These are phyloP conservation scores for Lepas anatifera DNA, from an alignment of 2,888 invertebrate species.

Conservation along the genomic window DNA sequence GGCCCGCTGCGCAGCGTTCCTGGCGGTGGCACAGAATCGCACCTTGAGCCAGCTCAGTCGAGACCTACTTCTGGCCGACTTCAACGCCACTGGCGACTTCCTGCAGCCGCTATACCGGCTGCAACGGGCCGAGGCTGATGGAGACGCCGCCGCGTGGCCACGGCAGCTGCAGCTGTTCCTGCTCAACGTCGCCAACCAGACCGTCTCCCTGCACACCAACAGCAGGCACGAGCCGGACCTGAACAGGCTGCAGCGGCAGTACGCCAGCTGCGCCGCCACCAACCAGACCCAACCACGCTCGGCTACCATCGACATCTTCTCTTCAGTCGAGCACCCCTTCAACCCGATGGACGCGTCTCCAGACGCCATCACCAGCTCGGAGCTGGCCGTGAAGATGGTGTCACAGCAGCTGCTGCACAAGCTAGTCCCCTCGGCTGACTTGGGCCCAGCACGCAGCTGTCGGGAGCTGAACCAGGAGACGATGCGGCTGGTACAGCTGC, in stretches of 20 bases:
- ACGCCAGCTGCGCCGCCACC: neutral
- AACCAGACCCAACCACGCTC: too few relatives aligned
- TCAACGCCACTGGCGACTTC: neutral
- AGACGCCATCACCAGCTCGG: neutral
- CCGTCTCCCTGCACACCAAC: neutral
- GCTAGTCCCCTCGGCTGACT: constrained; percentile 15
- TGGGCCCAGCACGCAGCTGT: constrained; percentile 14
- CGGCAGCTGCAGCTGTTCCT: constrained; percentile 9
- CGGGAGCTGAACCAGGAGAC: constrained; percentile 18
- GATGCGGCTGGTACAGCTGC: too few relatives aligned
- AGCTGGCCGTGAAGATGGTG: constrained; percentile 19
- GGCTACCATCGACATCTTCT: neutral
- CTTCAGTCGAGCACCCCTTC: constrained; percentile 5
- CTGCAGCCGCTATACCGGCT: constrained; percentile 13
- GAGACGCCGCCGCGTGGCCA: neutral
- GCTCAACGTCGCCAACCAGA: constrained; percentile 7
- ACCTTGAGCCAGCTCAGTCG: neutral
- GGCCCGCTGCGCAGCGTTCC: constrained; percentile 14
- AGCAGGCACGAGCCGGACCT: neutral
- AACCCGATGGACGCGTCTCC: constrained; percentile 10
- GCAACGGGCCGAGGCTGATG: constrained; percentile 9
- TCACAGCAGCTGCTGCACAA: constrained; percentile 15
- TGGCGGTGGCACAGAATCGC: neutral
- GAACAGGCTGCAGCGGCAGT: neutral
- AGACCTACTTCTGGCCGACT: neutral